Evolutionary conservation across 2,113 vertebrate genomes (phyloP), one percentile per base, ranked within the genome.

Genomic region (Esox niger): DNA sequence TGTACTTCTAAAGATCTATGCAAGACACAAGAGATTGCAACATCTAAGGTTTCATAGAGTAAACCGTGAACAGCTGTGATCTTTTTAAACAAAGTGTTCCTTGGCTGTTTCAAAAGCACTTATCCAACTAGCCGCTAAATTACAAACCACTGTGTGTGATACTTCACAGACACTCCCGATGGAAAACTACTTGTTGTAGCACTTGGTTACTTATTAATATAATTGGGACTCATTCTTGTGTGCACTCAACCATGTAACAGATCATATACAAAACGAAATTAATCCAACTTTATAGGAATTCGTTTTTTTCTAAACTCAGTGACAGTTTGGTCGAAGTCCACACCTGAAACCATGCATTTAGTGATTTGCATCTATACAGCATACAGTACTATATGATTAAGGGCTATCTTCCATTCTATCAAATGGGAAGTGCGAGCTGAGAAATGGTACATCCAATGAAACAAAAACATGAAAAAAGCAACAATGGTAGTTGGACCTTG

Each of bases 261-360:
- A n/a, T n/a, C n/a, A 62, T 54, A 30, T 47, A 57, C 38, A 55
- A 29, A 64, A 25, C 13, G 29, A n/a, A 71, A 35, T 8, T 66
- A 76, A 69, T 23, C 60, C 49, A 43, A 72, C 11, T 31, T 61
- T 17, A 46, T 2, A 81, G 79, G 83, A 89, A 87, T 87, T n/a
- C n/a, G 81, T 75, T 64, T 33, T 46, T 63, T 62, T 75, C 66
- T 43, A 76, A 47, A 70, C 43, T 15, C 13, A 56, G 58, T 58
- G 63, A 57, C 54, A 79, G 23, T 70, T 43, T 30, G 57, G 64
- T 59, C 27, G 69, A 75, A 77, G 58, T 52, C 55, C 26, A 57
- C 38, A 10, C 23, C 23, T 3, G 68, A 25, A 66, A 54, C 49
- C 64, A 62, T 69, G 62, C 64, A 75, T 66, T 33, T 33, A 62